Conservation (phyloP, 1,140 invertebrate species). For the Bradysia coprophila region DNA sequence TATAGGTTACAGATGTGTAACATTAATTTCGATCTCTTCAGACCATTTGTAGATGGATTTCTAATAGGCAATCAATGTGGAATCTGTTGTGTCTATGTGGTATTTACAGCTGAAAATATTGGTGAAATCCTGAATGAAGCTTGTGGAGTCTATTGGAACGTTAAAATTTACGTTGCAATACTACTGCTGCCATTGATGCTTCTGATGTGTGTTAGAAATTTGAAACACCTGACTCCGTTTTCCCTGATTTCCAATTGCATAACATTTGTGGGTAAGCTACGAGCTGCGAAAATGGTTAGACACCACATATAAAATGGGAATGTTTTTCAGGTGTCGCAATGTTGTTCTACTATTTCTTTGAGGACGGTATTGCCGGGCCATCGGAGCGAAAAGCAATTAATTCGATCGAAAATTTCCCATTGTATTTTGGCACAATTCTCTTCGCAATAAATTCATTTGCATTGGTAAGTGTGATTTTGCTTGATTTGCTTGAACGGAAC, state of each 20-base stretch:
- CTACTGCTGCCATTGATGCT: conserved; percentile 47
- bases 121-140: conserved; percentile 35
- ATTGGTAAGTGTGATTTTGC: conserved; percentile 44
- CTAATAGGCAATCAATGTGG: conserved; percentile 74
- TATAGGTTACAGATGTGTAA: too few relatives aligned
- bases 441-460: conserved; percentile 86
- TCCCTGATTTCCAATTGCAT: conserved; percentile 60
- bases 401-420: conserved; percentile 33
- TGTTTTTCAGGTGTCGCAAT: conserved; percentile 33
- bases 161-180: conserved; percentile 22
- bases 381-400: conserved; percentile 34
- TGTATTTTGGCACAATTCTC: conserved; percentile 73
- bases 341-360: conserved; percentile 45
- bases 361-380: conserved; percentile 35
- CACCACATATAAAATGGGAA: too few relatives aligned
- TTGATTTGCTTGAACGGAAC: too few relatives aligned
- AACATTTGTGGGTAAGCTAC: conserved; percentile 41
- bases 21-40: too few relatives aligned
- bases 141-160: conserved; percentile 21
- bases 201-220: conserved; percentile 53
- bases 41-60: too few relatives aligned
- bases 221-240: conserved; percentile 63
- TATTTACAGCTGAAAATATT: conserved; percentile 62
- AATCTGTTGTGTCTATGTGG: conserved; percentile 77
- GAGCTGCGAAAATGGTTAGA: too few relatives aligned